These are phyloP conservation scores for Gallinago nigripennis DNA, from an alignment of 2,797 vertebrate species.

Conservation along the genomic window DNA sequence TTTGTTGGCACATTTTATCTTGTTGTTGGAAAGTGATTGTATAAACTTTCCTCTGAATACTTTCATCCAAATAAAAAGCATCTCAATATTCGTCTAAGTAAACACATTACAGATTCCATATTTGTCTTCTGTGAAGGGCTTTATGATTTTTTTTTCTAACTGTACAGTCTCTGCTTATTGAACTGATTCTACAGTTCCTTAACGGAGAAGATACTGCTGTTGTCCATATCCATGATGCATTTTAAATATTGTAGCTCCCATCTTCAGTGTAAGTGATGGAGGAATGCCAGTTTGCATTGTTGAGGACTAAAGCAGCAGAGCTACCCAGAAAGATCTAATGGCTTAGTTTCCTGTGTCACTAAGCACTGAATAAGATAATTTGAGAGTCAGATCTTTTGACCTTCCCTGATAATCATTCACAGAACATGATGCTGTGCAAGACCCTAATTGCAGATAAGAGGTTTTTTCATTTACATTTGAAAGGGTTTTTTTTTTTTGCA, in stretches of 20 bases:
- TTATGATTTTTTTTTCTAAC: neutral
- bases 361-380: neutral
- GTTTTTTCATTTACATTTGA: neutral
- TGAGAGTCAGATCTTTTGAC: conserved; percentile 17
- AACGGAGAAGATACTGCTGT: neutral
- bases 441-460: neutral
- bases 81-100: neutral
- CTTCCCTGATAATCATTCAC: neutral
- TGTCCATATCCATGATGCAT: neutral
- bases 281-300: neutral
- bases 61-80: neutral
- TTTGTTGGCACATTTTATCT: neutral
- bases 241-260: neutral
- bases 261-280: neutral
- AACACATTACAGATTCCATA: neutral
- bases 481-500: neutral
- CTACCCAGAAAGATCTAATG: neutral
- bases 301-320: neutral
- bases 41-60: neutral
- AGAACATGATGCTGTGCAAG: neutral
- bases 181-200: neutral
- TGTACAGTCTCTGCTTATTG: neutral
- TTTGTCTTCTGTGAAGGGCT: neutral
- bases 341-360: neutral
- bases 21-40: neutral